Base-by-base conservation (phyloP, 2,113 vertebrate genomes). In the Esox niger region DNA sequence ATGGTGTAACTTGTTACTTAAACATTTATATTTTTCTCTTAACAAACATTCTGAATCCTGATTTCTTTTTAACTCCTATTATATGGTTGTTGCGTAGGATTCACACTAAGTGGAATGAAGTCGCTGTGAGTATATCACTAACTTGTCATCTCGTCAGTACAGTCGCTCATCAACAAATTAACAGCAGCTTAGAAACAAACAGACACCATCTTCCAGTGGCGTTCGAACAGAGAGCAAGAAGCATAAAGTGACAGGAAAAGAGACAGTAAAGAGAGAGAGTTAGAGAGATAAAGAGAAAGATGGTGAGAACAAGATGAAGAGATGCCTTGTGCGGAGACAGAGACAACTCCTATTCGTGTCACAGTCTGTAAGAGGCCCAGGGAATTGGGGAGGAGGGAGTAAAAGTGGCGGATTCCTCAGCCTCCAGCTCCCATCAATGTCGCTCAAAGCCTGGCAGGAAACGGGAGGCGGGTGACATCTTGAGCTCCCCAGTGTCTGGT, bases 21-120 rank as follows among this genome's bases (percentile, higher is more conserved):
- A n/a, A n/a, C n/a, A n/a, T n/a, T n/a, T n/a, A n/a, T n/a, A n/a
- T n/a, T n/a, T n/a, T n/a, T n/a, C n/a, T n/a, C n/a, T n/a, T n/a
- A n/a, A n/a, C n/a, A n/a, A n/a, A n/a, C n/a, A n/a, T n/a, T n/a
- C n/a, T n/a, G n/a, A n/a, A n/a, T n/a, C n/a, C n/a, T n/a, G n/a
- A n/a, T n/a, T n/a, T n/a, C n/a, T n/a, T n/a, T n/a, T 88, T 82
- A 87, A 83, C 77, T 59, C 71, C 79, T 29, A 61, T 64, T 70
- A 62, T 67, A 73, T 17, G 30, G 15, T 6, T 32, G 61, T 25
- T 43, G 38, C 17, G 38, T 43, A 43, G 11, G 2, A 43, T 17
- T 43, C 38, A 43, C 38, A 43, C 3, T 43, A 43, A 17, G 38
- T 15, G 17, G 38, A 43, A 1, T 15, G 11, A 38, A 38, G 13